Evolutionary conservation across 2,797 vertebrate genomes (phyloP).

Genomic region (Novumbra hubbsi): DNA sequence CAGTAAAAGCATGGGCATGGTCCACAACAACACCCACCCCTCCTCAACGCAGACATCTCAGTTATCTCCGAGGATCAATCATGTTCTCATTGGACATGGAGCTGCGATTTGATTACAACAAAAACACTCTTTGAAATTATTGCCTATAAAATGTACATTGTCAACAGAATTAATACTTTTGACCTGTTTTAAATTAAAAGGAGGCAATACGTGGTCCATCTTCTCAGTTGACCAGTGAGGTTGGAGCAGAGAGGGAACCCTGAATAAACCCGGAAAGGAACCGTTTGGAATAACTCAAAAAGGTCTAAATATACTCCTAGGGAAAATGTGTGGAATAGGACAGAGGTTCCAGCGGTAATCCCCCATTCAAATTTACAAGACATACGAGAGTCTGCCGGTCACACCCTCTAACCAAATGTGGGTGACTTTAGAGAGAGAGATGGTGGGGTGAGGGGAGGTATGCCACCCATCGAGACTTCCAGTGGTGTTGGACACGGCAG

Average conservation of each 20-base stretch:
- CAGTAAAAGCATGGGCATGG: constrained; percentile 69
- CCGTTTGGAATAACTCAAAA: constrained; percentile 46
- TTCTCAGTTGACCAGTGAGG: constrained; percentile 38
- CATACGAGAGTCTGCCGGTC: constrained; percentile 50
- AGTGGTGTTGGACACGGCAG: constrained; percentile 45
- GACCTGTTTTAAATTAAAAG: neutral
- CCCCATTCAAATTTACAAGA: constrained; percentile 73
- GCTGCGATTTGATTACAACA: constrained; percentile 62
- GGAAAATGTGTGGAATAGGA: constrained; percentile 22
- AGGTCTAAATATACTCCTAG: constrained; percentile 34
- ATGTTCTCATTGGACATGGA: constrained; percentile 31
- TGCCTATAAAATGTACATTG: constrained; percentile 68
- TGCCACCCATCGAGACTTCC: constrained; percentile 19
- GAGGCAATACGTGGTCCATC: neutral
- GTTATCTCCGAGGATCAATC: constrained; percentile 37
- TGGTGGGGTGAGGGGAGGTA: constrained; percentile 33
- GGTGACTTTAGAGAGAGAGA: constrained; percentile 64
- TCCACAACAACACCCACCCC: constrained; percentile 24
- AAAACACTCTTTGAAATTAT: constrained; percentile 67
- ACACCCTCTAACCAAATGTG: constrained; percentile 56
- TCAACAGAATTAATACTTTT: neutral
- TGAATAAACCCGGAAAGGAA: constrained; percentile 41
- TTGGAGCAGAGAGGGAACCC: constrained; percentile 43
- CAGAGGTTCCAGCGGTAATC: constrained; percentile 46
- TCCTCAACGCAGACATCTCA: constrained; percentile 30